These are phyloP conservation scores for Dufourea novaeangliae DNA, from an alignment of 1,140 invertebrate genomes.

Conservation along the genomic window DNA sequence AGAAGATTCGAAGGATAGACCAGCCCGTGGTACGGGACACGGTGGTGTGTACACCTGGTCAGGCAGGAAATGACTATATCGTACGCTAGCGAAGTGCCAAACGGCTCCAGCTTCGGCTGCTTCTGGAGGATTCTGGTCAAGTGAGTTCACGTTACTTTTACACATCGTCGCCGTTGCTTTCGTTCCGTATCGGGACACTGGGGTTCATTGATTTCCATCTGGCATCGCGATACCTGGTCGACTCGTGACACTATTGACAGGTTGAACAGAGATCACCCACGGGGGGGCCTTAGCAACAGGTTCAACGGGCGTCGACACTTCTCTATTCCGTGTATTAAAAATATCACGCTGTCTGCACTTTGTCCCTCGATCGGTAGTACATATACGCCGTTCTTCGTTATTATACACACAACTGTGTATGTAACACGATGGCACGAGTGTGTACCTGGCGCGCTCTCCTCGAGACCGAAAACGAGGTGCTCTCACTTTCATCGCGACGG, in stretches of 20 bases:
- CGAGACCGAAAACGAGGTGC: constrained; percentile 7
- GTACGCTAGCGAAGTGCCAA: constrained; percentile 93
- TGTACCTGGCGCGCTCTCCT: too few relatives aligned
- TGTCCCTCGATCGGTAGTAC: constrained; percentile 18
- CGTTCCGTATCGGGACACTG: background rate
- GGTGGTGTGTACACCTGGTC: constrained; percentile 55
- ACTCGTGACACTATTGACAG: constrained; percentile 37
- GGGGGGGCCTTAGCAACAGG: constrained; percentile 53
- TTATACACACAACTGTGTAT: too few relatives aligned
- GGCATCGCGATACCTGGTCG: background rate
- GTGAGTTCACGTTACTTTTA: constrained; percentile 83
- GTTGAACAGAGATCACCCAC: too few relatives aligned
- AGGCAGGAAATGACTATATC: constrained; percentile 89
- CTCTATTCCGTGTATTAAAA: too few relatives aligned
- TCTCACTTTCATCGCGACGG: constrained; percentile 32
- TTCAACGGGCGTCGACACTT: background rate
- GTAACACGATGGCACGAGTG: too few relatives aligned
- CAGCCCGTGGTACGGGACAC: constrained; percentile 52
- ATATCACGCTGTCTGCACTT: constrained; percentile 32
- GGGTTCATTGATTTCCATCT: background rate
- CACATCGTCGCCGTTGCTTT: background rate
- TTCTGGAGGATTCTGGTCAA: constrained; percentile 93
- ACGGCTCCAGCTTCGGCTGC: constrained; percentile 94
- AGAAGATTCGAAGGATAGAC: background rate
- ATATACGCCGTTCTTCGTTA: background rate